Evolutionary conservation across 1,140 invertebrate species (phyloP), one percentile per base, ranked within the genome.

Genomic region (Paramacrobiotus metropolitanus): DNA sequence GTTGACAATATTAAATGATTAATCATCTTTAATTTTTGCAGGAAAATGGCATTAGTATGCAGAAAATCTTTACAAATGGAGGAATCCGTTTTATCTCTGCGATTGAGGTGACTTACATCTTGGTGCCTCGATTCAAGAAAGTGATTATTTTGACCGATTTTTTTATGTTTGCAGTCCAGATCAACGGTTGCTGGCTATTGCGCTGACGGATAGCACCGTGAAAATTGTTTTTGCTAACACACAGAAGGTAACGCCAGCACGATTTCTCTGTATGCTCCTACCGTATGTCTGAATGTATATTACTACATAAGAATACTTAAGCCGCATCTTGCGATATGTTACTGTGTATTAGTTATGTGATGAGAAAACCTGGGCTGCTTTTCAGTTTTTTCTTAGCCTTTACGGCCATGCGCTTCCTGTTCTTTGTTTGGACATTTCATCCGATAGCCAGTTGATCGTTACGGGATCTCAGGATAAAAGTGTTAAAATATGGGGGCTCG

Each of bases 331-430:
- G 34, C n/a, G n/a, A n/a, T n/a, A n/a, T n/a, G n/a, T n/a, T n/a
- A n/a, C n/a, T n/a, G n/a, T n/a, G n/a, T n/a, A n/a, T n/a, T n/a
- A n/a, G n/a, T 40, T 9, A n/a, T 65, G 21, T 44, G 21, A 59
- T 59, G 29, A 29, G 21, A 18, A 29, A 20, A 59, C 4, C 62
- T 62, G 48, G 44, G 29, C 29, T 44, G 24, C n/a, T 28, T 29
- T 63, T 64, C 67, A 91, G 84, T 91, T 97, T 71, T 95, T 92
- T 71, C 69, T 95, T 24, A 87, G 87, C 0, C 76, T 99, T 0
- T 98, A 98, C 70, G 93, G 94, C 0, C 94, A 99, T 72, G 93
- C 91, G 70, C 73, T 96, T 44, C 93, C 95, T 1, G 87, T 96
- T 0, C 75, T 87, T 0, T 87, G 85, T 67, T 79, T 98, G 77